Evolutionary conservation across 2,797 vertebrate genomes (phyloP).

Genomic region (Notamacropus eugenii): DNA sequence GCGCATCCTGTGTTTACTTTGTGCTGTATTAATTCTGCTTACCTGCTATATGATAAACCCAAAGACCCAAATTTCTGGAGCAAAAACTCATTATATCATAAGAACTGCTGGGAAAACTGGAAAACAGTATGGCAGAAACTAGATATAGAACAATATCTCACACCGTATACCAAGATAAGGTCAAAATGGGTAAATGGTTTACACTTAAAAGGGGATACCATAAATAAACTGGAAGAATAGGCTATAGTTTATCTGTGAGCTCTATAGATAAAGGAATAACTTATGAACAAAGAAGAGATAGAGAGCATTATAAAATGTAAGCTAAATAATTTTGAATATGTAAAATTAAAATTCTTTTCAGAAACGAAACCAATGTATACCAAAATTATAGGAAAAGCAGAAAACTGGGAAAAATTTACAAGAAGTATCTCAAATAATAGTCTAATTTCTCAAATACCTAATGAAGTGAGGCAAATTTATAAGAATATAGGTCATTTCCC

Average conservation of each 20-base stretch:
- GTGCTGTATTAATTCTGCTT: too few relatives aligned
- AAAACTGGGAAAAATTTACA: background rate
- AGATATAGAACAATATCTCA: too few relatives aligned
- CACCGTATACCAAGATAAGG: too few relatives aligned
- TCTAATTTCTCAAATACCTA: too few relatives aligned
- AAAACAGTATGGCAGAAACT: too few relatives aligned
- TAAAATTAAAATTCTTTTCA: background rate
- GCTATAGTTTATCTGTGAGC: background rate
- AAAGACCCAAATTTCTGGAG: background rate
- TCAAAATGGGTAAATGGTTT: too few relatives aligned
- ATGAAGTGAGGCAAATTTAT: background rate
- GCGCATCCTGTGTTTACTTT: too few relatives aligned
- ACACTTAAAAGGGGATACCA: background rate
- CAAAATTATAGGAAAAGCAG: background rate
- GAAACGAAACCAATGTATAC: background rate
- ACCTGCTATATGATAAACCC: background rate
- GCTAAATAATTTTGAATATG: too few relatives aligned
- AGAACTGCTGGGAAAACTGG: too few relatives aligned
- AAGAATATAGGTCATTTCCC: background rate
- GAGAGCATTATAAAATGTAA: too few relatives aligned
- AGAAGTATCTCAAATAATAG: background rate
- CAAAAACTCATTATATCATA: background rate
- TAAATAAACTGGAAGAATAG: background rate
- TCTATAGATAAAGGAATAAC: background rate
- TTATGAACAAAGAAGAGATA: background rate